phyloP scores from a whole-genome alignment of 2,797 vertebrate genomes.

The Argentina silus region DNA sequence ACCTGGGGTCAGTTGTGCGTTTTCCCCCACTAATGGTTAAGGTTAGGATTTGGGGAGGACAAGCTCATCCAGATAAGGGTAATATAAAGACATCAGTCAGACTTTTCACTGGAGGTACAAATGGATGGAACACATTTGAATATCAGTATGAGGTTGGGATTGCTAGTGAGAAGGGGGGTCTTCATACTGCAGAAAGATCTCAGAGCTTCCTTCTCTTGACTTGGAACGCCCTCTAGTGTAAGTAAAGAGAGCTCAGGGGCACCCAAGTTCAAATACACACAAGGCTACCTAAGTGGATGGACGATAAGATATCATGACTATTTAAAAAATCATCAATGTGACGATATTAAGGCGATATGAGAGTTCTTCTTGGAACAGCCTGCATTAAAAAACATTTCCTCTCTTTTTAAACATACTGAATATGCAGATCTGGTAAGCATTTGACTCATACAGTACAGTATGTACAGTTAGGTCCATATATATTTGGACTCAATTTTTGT shows the following conservation, averaged over 20 bases:
- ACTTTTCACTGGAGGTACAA: too few species aligned
- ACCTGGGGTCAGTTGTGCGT: too few species aligned
- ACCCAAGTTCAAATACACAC: not conserved
- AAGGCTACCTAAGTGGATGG: not conserved
- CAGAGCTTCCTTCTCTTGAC: not conserved
- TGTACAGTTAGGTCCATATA: too few species aligned
- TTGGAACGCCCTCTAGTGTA: constrained; percentile 31
- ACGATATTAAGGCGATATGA: not conserved
- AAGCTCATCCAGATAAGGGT: too few species aligned
- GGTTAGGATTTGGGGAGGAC: too few species aligned
- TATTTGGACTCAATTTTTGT: too few species aligned
- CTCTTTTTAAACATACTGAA: not conserved
- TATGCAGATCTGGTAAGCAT: too few species aligned
- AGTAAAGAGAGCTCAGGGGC: not conserved
- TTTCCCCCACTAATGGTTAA: too few species aligned
- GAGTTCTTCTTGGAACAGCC: not conserved
- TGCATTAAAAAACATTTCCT: not conserved
- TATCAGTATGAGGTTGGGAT: not conserved
- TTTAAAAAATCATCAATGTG: not conserved
- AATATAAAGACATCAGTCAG: too few species aligned
- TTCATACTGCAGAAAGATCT: not conserved
- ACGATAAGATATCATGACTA: not conserved
- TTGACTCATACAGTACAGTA: too few species aligned
- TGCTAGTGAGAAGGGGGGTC: not conserved
- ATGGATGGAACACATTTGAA: too few species aligned